Percentiles rank a stretch among this genome's conserved stretches.
phyloP scores from a whole-genome alignment of 2,888 invertebrate genomes.

The Tetragonisca angustula region DNA sequence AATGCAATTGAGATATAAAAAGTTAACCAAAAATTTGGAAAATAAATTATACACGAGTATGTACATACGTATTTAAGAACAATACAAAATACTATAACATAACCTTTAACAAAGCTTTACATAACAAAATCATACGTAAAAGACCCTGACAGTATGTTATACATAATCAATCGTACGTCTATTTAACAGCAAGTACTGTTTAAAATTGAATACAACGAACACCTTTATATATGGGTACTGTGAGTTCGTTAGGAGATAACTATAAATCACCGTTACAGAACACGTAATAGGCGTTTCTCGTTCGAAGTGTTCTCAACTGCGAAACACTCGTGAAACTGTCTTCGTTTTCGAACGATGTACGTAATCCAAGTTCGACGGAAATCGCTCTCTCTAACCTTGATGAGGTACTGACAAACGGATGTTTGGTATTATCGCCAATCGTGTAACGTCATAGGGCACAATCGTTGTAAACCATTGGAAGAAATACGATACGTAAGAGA shows the following conservation, averaged over 20 bases:
- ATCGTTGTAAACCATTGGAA: slow-evolving; percentile 41
- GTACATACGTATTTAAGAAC: no score
- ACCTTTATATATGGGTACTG: not conserved
- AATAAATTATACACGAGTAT: not conserved
- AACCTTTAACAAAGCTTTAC: not conserved
- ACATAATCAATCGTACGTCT: slow-evolving; percentile 1
- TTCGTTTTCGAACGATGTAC: slow-evolving; percentile 54
- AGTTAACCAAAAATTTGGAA: not conserved
- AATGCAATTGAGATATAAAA: not conserved
- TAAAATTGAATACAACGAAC: slow-evolving; percentile 1
- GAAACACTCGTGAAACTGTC: slow-evolving; percentile 48
- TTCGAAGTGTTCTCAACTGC: slow-evolving; percentile 32
- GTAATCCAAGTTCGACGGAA: slow-evolving; percentile 52
- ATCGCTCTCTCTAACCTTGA: slow-evolving; percentile 67
- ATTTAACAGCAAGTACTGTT: not conserved
- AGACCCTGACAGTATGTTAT: not conserved
- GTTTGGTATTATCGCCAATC: slow-evolving; percentile 51
- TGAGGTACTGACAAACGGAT: slow-evolving; percentile 56
- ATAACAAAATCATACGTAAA: not conserved
- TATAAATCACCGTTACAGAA: slow-evolving; percentile 46
- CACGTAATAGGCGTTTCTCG: slow-evolving; percentile 54
- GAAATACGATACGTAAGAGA: slow-evolving; percentile 48
- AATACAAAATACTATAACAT: not conserved
- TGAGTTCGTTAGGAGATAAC: slow-evolving; percentile 24
- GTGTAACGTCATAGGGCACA: slow-evolving; percentile 37